A percentile compares a stretch with the other conserved stretches of the same genome.
Conservation (phyloP, 2,113 vertebrate species). For the Theropithecus gelada region DNA sequence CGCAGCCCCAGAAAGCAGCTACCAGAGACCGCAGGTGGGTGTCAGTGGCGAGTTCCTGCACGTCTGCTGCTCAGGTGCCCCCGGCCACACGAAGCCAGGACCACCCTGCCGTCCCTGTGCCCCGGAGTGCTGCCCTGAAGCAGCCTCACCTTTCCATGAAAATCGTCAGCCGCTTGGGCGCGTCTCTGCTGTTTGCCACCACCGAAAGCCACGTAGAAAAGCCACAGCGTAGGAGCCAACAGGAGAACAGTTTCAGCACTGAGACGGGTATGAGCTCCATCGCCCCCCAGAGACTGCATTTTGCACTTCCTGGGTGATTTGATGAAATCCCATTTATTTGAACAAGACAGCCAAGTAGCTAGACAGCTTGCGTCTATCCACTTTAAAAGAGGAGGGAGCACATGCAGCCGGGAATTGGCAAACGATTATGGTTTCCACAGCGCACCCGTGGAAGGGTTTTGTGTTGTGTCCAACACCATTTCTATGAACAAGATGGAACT, state of each 20-base stretch:
- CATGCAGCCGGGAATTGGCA: neutral
- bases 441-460: neutral
- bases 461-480: neutral
- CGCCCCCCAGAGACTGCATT: neutral
- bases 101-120: accelerated
- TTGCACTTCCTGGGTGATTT: neutral
- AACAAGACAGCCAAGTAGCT: neutral
- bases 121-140: neutral
- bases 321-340: neutral
- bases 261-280: neutral
- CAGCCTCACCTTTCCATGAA: neutral
- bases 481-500: neutral
- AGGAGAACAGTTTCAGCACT: neutral
- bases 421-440: neutral
- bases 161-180: neutral
- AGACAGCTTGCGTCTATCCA: neutral
- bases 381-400: neutral
- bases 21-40: neutral
- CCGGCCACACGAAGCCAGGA: neutral
- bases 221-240: neutral
- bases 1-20: neutral
- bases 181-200: neutral
- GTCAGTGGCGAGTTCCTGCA: neutral
- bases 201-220: neutral
- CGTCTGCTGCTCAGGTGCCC: neutral